Conservation (phyloP, 2,888 invertebrate genomes). For the Drosophila eohydei region DNA sequence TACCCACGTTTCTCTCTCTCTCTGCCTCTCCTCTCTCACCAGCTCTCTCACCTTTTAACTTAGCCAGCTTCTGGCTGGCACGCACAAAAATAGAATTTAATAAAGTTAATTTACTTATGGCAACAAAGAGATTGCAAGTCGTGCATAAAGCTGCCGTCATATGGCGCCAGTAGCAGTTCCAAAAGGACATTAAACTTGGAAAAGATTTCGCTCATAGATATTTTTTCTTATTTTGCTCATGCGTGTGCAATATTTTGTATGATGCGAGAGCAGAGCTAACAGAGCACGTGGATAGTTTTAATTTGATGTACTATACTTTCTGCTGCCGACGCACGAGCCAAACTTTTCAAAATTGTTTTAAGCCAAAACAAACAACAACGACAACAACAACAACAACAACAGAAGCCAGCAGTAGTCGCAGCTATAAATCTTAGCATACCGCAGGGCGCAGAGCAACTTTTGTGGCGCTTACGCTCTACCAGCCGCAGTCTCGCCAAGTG, state of each 20-base stretch:
- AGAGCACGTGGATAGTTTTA: constrained; percentile 74
- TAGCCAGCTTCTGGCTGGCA: background rate
- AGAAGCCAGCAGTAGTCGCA: constrained; percentile 58
- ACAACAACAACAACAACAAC: constrained; percentile 31
- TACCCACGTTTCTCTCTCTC: background rate
- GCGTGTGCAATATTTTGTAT: constrained; percentile 16
- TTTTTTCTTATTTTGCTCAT: constrained; percentile 2
- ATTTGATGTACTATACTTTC: constrained; percentile 71
- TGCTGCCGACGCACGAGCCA: constrained; percentile 60
- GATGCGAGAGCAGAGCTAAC: constrained; percentile 52
- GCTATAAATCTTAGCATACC: constrained; percentile 78
- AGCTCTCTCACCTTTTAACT: background rate
- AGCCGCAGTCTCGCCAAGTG: constrained; percentile 32
- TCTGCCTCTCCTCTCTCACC: background rate
- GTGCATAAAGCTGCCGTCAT: constrained; percentile 26
- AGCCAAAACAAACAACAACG: constrained; percentile 47
- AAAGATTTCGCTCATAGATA: constrained; percentile 37
- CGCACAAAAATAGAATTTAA: constrained; percentile 47
- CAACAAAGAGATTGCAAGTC: constrained; percentile 36
- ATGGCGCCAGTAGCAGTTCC: constrained; percentile 33
- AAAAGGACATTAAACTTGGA: constrained; percentile 23
- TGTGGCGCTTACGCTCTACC: constrained; percentile 43
- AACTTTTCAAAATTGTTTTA: constrained; percentile 75
- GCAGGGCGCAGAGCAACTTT: constrained; percentile 69
- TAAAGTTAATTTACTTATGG: constrained; percentile 63